These are phyloP conservation scores for Potamilus streckersoni DNA, from an alignment of 1,140 invertebrate species.

Conservation along the genomic window DNA sequence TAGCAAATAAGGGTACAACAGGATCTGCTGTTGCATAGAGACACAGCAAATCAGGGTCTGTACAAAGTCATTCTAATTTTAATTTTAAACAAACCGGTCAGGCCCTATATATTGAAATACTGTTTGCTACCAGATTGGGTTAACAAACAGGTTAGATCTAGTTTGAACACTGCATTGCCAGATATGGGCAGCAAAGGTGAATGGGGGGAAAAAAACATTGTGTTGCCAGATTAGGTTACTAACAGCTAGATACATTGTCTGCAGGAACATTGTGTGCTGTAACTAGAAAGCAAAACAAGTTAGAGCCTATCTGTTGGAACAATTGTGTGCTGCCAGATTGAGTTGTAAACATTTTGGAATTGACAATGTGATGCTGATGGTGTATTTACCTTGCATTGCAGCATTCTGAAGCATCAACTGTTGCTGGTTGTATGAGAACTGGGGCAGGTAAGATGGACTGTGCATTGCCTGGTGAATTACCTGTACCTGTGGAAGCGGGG, in stretches of 20 bases:
- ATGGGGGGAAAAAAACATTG: too few species aligned
- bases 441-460: constrained; percentile 81
- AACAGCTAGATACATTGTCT: too few species aligned
- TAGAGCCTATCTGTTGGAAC: not conserved
- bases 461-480: constrained; percentile 77
- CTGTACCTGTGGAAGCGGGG: constrained; percentile 34
- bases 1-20: too few species aligned
- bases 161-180: not conserved
- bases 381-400: constrained; percentile 49
- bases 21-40: too few species aligned
- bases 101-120: not conserved
- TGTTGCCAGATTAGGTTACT: too few species aligned
- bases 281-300: too few species aligned
- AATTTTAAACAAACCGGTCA: too few species aligned
- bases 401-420: constrained; percentile 56
- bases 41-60: too few species aligned
- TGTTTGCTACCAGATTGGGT: not conserved
- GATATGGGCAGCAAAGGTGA: not conserved
- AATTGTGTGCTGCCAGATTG: not conserved
- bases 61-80: too few species aligned
- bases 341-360: not conserved
- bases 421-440: constrained; percentile 70
- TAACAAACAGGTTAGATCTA: not conserved
- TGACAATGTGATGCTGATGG: not conserved
- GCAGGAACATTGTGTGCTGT: too few species aligned